Evolutionary conservation across 2,113 vertebrate genomes (phyloP), one percentile per base, ranked within the genome.

Genomic region (Corythoichthys intestinalis): DNA sequence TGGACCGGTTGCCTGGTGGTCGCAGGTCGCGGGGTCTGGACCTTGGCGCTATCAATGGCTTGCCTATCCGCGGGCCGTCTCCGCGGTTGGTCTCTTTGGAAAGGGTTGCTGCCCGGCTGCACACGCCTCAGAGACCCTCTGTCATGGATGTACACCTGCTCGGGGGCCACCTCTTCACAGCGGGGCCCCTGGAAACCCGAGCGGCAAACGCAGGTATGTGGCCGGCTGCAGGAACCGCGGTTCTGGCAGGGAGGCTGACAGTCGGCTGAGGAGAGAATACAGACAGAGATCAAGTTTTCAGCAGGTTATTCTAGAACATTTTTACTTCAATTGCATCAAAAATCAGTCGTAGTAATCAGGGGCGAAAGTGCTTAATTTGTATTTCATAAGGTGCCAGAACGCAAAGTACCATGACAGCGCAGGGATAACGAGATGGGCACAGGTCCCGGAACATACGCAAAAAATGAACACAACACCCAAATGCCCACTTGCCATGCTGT

Each of bases 211-310:
- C 92, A 93, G 72, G 90, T 92, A 74, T 93, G 90, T 8, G 92
- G 92, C 2, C 92, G 88, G 67, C 91, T 92, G 82, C 92, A 93
- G 66, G 92, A 93, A 73, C 92, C 92, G 1, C 92, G 89, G 86
- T 93, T 93, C 86, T 91, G 89, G 82, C 92, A 93, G 66, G 90
- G 91, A 50, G 92, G 92, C 74, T 91, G 88, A 84, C 92, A 93
- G 77, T 93, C 91, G 66, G 92, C 92, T 93, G 86, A 76, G 82
- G 72, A 77, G 67, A 81, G 68, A 85, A 73, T 67, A 82, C 75
- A 87, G 78, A 86, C 74, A 72, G 67, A 78, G 69, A 81, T 83
- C 72, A 73, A 14, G 69, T 77, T 85, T 73, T 81, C 74, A 76
- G 44, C 14, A 65, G 76, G 85, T 84, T 77, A 85, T 47, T 72